These are phyloP conservation scores for Sander lucioperca DNA, from an alignment of 2,113 vertebrate species.

Conservation along the genomic window DNA sequence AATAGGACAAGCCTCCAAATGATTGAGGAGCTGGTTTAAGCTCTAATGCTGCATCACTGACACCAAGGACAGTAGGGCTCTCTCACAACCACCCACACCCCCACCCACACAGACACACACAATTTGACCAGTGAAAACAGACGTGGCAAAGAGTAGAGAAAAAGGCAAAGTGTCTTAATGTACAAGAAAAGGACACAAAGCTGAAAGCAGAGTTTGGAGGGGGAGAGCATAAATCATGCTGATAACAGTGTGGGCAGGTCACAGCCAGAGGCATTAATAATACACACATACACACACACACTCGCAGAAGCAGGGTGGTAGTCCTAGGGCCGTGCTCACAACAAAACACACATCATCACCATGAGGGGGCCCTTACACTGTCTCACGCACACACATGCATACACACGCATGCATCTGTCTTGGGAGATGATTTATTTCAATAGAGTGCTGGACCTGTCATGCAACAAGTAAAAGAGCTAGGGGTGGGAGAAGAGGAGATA, in stretches of 20 bases:
- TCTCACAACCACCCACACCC: neutral
- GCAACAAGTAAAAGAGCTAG: slow-evolving; percentile 77
- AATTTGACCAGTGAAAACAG: neutral
- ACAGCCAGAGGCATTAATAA: slow-evolving; percentile 80
- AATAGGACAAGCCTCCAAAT: slow-evolving; percentile 40
- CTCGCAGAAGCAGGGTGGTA: slow-evolving; percentile 55
- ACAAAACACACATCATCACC: slow-evolving; percentile 66
- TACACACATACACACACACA: slow-evolving; percentile 63
- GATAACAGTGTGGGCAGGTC: slow-evolving; percentile 79
- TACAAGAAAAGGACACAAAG: slow-evolving; percentile 53
- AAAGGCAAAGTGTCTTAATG: slow-evolving; percentile 55
- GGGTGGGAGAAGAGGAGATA: slow-evolving; percentile 52
- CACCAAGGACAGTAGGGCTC: slow-evolving; percentile 22
- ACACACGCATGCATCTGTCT: slow-evolving; percentile 21
- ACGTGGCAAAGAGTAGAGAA: slow-evolving; percentile 34
- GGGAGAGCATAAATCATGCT: slow-evolving; percentile 78
- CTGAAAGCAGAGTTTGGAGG: slow-evolving; percentile 58
- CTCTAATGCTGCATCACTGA: slow-evolving; percentile 47
- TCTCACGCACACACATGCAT: slow-evolving; percentile 15
- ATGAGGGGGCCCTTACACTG: slow-evolving; percentile 57
- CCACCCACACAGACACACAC: neutral
- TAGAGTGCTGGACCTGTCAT: slow-evolving; percentile 63
- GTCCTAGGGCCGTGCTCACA: slow-evolving; percentile 59
- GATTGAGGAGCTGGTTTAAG: slow-evolving; percentile 52
- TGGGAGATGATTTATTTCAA: slow-evolving; percentile 78